These are phyloP conservation scores for Elanus axillaris DNA, from an alignment of 2,113 vertebrate species.

Conservation along the genomic window DNA sequence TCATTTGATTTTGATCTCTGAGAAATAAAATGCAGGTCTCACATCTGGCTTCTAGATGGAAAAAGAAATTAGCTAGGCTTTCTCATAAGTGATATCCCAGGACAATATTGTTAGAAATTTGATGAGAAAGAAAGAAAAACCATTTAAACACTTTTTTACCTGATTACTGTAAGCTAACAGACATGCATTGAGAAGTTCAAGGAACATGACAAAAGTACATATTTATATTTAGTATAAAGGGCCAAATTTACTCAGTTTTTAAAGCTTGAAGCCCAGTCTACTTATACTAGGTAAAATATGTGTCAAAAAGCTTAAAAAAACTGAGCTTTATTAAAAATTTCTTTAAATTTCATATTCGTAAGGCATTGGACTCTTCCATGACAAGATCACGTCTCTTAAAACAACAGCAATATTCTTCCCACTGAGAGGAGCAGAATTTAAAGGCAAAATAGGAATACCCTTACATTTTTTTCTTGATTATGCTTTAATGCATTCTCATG, in stretches of 20 bases:
- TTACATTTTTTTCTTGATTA: not conserved
- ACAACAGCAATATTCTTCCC: not conserved
- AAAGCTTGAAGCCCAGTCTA: not conserved
- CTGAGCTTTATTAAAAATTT: not conserved
- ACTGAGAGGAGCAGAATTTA: not conserved
- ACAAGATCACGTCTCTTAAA: not conserved
- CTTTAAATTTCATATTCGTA: not conserved
- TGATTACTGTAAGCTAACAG: not conserved
- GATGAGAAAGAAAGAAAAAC: not conserved
- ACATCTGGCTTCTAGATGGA: not conserved
- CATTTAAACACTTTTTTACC: not conserved
- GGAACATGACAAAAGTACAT: not conserved
- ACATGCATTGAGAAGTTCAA: not conserved
- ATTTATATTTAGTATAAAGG: not conserved
- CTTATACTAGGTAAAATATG: not conserved
- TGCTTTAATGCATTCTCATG: not conserved
- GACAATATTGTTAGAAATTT: conserved; percentile 15
- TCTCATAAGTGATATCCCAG: not conserved
- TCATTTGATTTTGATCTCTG: conserved; percentile 25
- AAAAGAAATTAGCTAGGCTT: not conserved
- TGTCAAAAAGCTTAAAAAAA: not conserved
- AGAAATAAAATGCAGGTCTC: not conserved
- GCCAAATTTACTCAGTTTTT: not conserved
- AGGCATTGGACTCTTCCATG: not conserved
- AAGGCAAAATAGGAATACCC: not conserved